A percentile compares a stretch with the other conserved stretches of the same genome.
These are phyloP conservation scores for Thamnophis elegans DNA, from an alignment of 2,797 vertebrate species.

Conservation along the genomic window DNA sequence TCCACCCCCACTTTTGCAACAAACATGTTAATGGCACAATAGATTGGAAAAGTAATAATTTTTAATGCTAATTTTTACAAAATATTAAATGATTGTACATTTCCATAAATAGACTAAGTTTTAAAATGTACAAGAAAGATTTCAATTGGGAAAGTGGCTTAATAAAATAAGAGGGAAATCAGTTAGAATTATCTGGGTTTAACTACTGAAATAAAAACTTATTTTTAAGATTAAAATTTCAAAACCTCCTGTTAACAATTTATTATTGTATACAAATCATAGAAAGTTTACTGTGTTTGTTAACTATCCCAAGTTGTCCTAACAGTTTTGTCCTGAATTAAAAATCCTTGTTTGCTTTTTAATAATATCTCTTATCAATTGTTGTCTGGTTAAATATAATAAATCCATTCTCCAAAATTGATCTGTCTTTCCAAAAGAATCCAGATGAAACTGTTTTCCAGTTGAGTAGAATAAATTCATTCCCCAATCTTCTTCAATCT, in stretches of 20 bases:
- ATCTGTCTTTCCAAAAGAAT: neutral
- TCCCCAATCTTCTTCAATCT: neutral
- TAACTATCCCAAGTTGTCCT: neutral
- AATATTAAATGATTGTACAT: neutral
- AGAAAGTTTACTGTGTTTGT: neutral
- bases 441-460: neutral
- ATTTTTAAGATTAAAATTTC: neutral
- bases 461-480: neutral
- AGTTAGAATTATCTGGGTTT: neutral
- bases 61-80: neutral
- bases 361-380: neutral
- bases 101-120: neutral
- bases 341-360: neutral
- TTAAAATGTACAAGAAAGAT: neutral
- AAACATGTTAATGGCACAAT: slow-evolving; percentile 11
- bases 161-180: neutral
- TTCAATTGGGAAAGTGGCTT: neutral
- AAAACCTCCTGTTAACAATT: neutral
- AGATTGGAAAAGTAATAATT: neutral
- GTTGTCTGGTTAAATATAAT: neutral
- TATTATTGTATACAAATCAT: neutral
- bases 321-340: neutral
- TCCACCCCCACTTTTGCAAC: neutral
- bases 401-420: neutral
- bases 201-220: neutral